A percentile compares a stretch with the other conserved stretches of the same genome.
Conservation (phyloP, 2,888 invertebrate genomes). For the Melikaiella ostensackeni region DNA sequence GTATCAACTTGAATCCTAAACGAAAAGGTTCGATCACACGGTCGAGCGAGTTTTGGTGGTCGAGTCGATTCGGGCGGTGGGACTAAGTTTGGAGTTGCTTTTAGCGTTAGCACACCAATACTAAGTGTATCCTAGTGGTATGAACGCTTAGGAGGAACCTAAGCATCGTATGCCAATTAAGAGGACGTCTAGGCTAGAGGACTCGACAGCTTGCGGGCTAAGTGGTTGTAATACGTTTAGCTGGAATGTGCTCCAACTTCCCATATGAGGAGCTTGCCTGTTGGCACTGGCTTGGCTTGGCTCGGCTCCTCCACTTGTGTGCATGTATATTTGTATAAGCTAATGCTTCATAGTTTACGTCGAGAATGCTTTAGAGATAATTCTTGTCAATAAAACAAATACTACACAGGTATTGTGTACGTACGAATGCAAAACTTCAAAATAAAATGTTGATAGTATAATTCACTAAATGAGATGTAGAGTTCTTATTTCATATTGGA, state of each 20-base stretch:
- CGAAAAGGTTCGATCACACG: conserved; percentile 14
- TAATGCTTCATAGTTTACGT: neutral
- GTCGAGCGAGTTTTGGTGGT: conserved; percentile 25
- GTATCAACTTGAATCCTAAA: neutral
- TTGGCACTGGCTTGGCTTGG: conserved; percentile 37
- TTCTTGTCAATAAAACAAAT: conserved; percentile 12
- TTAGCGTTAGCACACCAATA: conserved; percentile 38
- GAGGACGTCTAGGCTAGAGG: conserved; percentile 65
- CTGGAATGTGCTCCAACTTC: conserved; percentile 66
- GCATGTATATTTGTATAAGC: neutral
- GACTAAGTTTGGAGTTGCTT: conserved; percentile 30
- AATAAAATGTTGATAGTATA: neutral
- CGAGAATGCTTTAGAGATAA: neutral
- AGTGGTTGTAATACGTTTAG: conserved; percentile 74
- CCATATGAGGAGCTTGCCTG: conserved; percentile 45
- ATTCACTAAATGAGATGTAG: neutral
- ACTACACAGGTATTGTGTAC: neutral
- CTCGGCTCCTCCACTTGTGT: conserved; percentile 10
- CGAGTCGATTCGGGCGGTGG: conserved; percentile 3
- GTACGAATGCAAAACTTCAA: neutral
- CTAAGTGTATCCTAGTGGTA: conserved; percentile 17
- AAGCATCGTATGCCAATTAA: conserved; percentile 71
- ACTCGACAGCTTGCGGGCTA: conserved; percentile 71
- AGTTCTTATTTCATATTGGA: too few species aligned
- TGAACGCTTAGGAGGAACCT: conserved; percentile 42